These are phyloP conservation scores for Leptocoma aspasia DNA, from an alignment of 2,113 vertebrate species.

Conservation along the genomic window DNA sequence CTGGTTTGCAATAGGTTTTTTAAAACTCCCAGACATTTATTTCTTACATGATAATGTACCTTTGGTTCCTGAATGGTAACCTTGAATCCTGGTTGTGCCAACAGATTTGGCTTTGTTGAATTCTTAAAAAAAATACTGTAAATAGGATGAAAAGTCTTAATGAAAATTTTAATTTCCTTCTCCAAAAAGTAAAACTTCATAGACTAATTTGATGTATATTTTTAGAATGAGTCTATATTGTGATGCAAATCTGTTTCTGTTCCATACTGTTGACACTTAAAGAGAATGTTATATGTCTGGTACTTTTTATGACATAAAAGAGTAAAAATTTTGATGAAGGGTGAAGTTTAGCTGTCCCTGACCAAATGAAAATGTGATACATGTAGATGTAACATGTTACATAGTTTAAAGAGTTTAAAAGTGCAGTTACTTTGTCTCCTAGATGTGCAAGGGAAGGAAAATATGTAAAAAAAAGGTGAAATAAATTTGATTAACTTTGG, in stretches of 20 bases:
- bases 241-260: neutral
- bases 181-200: neutral
- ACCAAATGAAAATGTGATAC: neutral
- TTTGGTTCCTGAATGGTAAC: neutral
- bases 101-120: neutral
- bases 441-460: neutral
- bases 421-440: neutral
- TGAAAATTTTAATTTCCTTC: neutral
- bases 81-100: neutral
- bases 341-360: neutral
- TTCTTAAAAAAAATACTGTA: neutral
- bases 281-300: neutral
- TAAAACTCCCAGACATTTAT: neutral
- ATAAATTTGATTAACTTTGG: neutral
- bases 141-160: neutral
- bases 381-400: neutral
- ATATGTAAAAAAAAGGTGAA: neutral
- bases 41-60: neutral
- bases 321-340: neutral
- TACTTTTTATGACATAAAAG: neutral
- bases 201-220: neutral
- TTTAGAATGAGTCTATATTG: neutral
- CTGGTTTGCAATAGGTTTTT: neutral
- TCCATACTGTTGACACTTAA: neutral
- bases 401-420: neutral